Evolutionary conservation across 2,888 invertebrate species (phyloP).

Genomic region (Taphrorychus bicolor): DNA sequence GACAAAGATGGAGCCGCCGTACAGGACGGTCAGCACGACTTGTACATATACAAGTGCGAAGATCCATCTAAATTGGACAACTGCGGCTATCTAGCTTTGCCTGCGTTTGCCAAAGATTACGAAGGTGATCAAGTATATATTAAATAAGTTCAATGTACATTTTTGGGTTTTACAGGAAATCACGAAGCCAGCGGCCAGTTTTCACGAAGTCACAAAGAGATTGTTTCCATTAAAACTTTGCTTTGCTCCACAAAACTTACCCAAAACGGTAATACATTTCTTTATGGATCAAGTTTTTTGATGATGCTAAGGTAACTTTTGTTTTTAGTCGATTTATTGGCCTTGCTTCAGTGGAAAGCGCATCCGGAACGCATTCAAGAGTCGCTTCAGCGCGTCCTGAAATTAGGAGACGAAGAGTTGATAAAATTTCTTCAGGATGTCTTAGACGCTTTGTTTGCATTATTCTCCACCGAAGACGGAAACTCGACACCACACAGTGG

Average conservation of each 20-base stretch:
- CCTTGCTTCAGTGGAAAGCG: conserved; percentile 90
- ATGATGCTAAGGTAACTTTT: too few relatives aligned
- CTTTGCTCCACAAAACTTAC: conserved; percentile 97
- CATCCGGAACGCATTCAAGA: conserved; percentile 88
- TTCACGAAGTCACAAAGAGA: conserved; percentile 83
- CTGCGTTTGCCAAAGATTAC: conserved; percentile 70
- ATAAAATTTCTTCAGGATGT: conserved; percentile 96
- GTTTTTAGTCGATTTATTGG: conserved; percentile 79
- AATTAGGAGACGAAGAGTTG: conserved; percentile 87
- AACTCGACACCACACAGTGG: conserved; percentile 89
- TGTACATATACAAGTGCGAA: conserved; percentile 89
- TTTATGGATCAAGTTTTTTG: neutral
- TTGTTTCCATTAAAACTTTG: conserved; percentile 80
- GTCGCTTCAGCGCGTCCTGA: conserved; percentile 80
- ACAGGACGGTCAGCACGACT: conserved; percentile 84
- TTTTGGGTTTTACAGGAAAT: conserved; percentile 44
- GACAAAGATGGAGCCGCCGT: conserved; percentile 90
- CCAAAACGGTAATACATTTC: conserved; percentile 82
- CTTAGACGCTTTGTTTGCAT: conserved; percentile 88
- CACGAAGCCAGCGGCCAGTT: conserved; percentile 66
- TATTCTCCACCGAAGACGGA: conserved; percentile 93
- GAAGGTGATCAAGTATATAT: conserved; percentile 60
- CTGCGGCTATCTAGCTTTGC: conserved; percentile 69
- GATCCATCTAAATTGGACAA: conserved; percentile 75
- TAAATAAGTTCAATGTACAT: neutral